These are phyloP conservation scores for Apteryx mantelli DNA, from an alignment of 2,113 vertebrate genomes.

Conservation along the genomic window DNA sequence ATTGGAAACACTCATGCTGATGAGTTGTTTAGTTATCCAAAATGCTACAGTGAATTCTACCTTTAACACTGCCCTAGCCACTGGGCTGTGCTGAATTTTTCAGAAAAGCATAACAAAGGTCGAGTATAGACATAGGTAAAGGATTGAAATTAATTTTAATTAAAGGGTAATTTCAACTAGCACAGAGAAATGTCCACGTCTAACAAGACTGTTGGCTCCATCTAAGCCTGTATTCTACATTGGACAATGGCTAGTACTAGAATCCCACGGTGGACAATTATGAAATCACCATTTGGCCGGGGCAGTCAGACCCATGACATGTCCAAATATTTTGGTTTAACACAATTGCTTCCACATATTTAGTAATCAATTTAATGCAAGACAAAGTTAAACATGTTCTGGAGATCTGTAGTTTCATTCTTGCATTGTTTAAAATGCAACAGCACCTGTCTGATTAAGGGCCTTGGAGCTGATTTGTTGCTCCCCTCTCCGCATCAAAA, in stretches of 20 bases:
- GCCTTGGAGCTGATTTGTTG: background rate
- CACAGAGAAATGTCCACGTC: background rate
- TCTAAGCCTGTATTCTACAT: background rate
- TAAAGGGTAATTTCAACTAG: background rate
- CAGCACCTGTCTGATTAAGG: background rate
- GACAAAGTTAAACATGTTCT: constrained; percentile 8
- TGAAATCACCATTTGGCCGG: constrained; percentile 24
- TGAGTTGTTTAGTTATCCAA: background rate
- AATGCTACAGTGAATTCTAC: background rate
- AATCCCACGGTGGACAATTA: constrained; percentile 19
- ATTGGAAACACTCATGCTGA: background rate
- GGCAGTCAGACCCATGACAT: constrained; percentile 14
- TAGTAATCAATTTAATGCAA: constrained; percentile 41
- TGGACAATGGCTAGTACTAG: background rate
- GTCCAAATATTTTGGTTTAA: constrained; percentile 52
- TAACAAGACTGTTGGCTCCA: background rate
- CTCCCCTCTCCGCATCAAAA: background rate
- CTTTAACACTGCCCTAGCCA: background rate
- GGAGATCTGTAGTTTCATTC: constrained; percentile 12
- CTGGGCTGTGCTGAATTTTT: background rate
- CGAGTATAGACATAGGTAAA: background rate
- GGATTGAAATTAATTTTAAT: background rate
- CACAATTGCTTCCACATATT: constrained; percentile 46
- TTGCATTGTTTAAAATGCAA: background rate
- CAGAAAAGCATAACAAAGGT: background rate